phyloP scores from a whole-genome alignment of 1,140 invertebrate species.

The Trichonephila clavata region DNA sequence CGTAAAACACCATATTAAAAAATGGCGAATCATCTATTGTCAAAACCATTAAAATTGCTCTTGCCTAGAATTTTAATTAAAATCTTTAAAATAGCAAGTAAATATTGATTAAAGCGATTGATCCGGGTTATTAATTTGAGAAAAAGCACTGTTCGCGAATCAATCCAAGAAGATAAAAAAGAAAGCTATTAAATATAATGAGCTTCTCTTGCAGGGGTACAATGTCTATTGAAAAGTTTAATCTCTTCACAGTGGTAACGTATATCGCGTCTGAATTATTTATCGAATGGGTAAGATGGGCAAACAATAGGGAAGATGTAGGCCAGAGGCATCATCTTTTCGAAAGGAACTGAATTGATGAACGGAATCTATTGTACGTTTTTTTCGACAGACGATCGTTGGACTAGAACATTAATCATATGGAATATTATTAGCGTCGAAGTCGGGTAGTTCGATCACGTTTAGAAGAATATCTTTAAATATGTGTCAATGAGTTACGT shows the following conservation, averaged over 20 bases:
- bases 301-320: slow-evolving; percentile 13
- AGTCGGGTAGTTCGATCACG: background rate
- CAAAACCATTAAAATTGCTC: no score
- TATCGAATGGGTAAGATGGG: background rate
- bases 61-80: background rate
- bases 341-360: background rate
- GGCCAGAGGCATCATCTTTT: background rate
- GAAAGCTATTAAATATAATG: background rate
- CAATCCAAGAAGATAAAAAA: background rate
- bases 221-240: background rate
- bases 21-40: no score
- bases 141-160: background rate
- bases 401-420: background rate
- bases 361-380: background rate
- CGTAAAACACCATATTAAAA: no score
- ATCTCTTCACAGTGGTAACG: background rate
- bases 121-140: background rate
- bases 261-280: background rate
- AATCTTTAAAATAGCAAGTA: background rate
- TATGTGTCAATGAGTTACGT: background rate
- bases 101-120: background rate
- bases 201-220: background rate
- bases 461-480: background rate
- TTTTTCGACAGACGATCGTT: slow-evolving; percentile 1
- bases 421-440: background rate